Evolutionary conservation across 2,888 invertebrate genomes (phyloP), one percentile per base, ranked within the genome.

Genomic region (Zygothrica quintamaculata): DNA sequence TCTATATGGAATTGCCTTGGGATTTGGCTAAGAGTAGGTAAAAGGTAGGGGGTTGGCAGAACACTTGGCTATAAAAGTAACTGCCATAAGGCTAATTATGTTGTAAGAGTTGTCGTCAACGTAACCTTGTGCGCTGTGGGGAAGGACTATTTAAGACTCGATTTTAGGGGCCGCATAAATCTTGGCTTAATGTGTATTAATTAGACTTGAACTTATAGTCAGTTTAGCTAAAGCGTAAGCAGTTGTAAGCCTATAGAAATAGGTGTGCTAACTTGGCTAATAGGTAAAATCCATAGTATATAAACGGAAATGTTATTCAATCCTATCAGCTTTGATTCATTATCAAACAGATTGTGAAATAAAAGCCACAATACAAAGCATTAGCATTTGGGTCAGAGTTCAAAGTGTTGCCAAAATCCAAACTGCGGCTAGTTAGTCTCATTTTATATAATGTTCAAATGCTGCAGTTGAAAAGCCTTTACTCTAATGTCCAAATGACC

Each of bases 21-120:
- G 25, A 62, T 39, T 22, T 46, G 56, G 18, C 2, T 22, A 5
- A n/a, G 18, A 5, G 18, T 22, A 22, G 3, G 18, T 5, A 22
- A 5, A 22, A 5, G n/a, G n/a, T n/a, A n/a, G 7, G 57, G 37
- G 36, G n/a, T 1, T 18, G 12, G 8, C 53, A 34, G 43, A 44
- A 55, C 67, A 67, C 78, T 78, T 66, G 78, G 58, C 76, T 65
- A 60, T 80, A 76, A 79, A 81, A 84, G 77, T 84, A 76, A 84
- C 71, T 70, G 77, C 65, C 81, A 75, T 76, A 82, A 81, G 81
- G 81, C 82, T 77, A 84, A 84, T 84, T 79, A 84, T 84, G 84
- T 76, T 77, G 77, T 75, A 69, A 77, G 67, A 77, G 71, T 71
- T 71, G 72, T 79, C 66, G 79, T 73, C 70, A 51, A 60, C 40